phyloP scores from a whole-genome alignment of 1,140 invertebrate species.

The Limonius californicus region DNA sequence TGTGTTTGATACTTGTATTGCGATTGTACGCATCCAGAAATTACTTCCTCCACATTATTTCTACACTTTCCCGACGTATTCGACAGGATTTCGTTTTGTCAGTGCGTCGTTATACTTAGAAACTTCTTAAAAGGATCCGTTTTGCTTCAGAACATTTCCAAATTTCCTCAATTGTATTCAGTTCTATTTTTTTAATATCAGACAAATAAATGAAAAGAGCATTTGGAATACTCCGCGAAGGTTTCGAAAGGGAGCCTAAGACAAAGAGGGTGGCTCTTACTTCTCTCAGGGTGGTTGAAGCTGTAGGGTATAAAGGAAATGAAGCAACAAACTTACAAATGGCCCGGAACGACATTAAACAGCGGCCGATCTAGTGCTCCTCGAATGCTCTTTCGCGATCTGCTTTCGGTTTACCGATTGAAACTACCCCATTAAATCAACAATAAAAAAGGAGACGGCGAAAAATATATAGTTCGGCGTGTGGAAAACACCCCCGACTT shows the following conservation, averaged over 20 bases:
- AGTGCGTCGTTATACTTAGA: no score
- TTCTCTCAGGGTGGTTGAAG: constrained; percentile 13
- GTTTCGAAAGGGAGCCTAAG: background rate
- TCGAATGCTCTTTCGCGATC: constrained; percentile 35
- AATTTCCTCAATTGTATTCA: no score
- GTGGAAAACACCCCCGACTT: background rate
- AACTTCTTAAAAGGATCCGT: no score
- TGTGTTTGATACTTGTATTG: constrained; percentile 42
- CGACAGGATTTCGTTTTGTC: no score
- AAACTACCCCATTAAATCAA: constrained; percentile 23
- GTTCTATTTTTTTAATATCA: no score
- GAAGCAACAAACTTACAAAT: constrained; percentile 42
- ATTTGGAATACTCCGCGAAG: background rate
- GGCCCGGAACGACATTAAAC: constrained; percentile 40
- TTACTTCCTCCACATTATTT: background rate
- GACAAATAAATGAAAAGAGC: background rate
- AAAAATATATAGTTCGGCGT: background rate
- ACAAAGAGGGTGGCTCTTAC: constrained; percentile 12
- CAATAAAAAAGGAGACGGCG: background rate
- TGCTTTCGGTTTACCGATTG: constrained; percentile 41
- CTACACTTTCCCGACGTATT: no score
- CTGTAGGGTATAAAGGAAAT: constrained; percentile 31
- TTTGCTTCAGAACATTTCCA: no score
- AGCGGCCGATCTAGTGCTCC: constrained; percentile 36
- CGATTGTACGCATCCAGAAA: constrained; percentile 3